Conservation (phyloP, 1,140 invertebrate species). For the Hyposmocoma kahamanoa region DNA sequence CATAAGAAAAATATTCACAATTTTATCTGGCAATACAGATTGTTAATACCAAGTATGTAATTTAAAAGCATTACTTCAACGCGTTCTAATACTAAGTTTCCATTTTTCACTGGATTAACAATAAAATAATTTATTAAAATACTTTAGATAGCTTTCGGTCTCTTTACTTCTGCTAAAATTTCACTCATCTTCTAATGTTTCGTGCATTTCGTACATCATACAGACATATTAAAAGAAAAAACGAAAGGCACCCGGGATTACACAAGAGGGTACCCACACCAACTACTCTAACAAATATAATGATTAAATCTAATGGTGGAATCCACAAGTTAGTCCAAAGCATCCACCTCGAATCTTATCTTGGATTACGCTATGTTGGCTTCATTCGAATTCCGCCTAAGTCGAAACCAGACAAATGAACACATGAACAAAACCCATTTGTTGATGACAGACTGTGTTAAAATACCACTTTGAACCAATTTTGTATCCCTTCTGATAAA, state of each 20-base stretch:
- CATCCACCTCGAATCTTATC: slow-evolving; percentile 28
- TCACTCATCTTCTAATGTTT: slow-evolving; percentile 74
- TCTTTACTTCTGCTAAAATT: slow-evolving; percentile 46
- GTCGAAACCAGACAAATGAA: too few species aligned
- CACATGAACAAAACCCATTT: too few species aligned
- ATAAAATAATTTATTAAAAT: slow-evolving; percentile 69
- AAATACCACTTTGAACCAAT: too few species aligned
- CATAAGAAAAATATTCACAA: slow-evolving; percentile 71
- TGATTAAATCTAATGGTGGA: slow-evolving; percentile 60
- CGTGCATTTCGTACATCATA: slow-evolving; percentile 76
- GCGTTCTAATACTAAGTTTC: slow-evolving; percentile 61
- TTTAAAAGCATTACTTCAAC: slow-evolving; percentile 42
- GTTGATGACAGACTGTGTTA: too few species aligned
- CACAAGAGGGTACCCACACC: slow-evolving; percentile 69
- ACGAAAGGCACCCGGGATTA: slow-evolving; percentile 70
- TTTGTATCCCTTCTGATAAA: too few species aligned
- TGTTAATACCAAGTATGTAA: slow-evolving; percentile 53
- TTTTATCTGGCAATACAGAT: slow-evolving; percentile 74
- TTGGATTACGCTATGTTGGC: slow-evolving; percentile 1
- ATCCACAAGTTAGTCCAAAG: slow-evolving; percentile 30
- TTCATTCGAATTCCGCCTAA: too few species aligned
- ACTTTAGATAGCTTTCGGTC: slow-evolving; percentile 44
- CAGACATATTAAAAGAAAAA: slow-evolving; percentile 65
- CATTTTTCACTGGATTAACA: slow-evolving; percentile 60
- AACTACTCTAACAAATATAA: slow-evolving; percentile 71